A percentile compares a stretch with the other conserved stretches of the same genome.
Evolutionary conservation across 2,113 vertebrate species (phyloP).

Genomic region (Centropus bengalensis): DNA sequence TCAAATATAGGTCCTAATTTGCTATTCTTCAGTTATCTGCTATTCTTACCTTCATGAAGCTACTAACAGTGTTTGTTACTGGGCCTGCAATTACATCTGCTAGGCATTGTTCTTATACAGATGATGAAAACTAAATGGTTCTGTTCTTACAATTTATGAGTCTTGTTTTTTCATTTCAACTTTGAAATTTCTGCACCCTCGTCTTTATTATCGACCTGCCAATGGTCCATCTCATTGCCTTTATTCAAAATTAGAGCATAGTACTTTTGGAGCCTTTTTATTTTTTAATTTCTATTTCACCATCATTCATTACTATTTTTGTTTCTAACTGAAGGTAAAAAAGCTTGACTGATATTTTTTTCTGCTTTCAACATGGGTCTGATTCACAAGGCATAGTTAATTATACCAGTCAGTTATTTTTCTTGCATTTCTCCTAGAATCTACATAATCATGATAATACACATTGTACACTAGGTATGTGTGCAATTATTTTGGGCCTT

Average conservation of each 20-base stretch:
- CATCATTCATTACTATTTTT: background rate
- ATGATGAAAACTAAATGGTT: background rate
- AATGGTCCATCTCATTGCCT: background rate
- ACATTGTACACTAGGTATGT: background rate
- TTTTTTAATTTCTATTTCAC: background rate
- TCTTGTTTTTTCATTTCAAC: background rate
- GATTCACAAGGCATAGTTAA: background rate
- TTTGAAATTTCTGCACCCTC: background rate
- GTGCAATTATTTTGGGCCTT: background rate
- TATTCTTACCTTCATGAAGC: background rate
- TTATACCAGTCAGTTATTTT: background rate
- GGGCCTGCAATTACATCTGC: background rate
- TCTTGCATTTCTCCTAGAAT: background rate
- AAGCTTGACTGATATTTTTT: background rate
- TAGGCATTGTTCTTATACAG: background rate
- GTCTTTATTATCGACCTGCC: background rate
- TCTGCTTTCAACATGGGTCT: background rate
- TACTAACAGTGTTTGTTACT: background rate
- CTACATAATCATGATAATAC: background rate
- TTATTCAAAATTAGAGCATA: slow-evolving; percentile 1
- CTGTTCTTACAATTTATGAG: background rate
- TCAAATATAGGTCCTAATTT: background rate
- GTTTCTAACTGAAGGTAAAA: background rate
- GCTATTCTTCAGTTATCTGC: background rate
- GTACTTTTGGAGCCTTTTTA: background rate